Conservation (phyloP, 2,113 vertebrate genomes). For the Callopanchax toddi region DNA sequence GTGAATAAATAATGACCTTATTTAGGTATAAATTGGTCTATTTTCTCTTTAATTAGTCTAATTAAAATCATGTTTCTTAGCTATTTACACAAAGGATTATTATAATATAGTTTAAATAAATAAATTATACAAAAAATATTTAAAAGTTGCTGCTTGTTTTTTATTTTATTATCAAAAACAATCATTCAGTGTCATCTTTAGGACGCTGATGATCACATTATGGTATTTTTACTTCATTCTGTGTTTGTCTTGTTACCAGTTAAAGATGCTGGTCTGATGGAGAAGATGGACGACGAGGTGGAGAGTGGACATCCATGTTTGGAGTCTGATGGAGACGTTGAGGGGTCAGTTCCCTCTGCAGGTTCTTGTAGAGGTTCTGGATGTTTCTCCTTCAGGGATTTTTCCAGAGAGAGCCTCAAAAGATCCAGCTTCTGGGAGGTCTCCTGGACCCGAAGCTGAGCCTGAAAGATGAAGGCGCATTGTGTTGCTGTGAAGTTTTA, state of each 20-base stretch:
- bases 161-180: background rate
- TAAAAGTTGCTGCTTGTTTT: too few relatives aligned
- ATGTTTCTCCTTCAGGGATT: slow-evolving; percentile 39
- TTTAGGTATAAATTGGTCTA: too few relatives aligned
- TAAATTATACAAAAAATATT: too few relatives aligned
- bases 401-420: slow-evolving; percentile 60
- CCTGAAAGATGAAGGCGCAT: slow-evolving; percentile 44
- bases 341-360: background rate
- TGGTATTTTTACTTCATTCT: too few relatives aligned
- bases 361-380: slow-evolving; percentile 11
- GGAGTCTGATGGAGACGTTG: background rate
- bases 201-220: fast-evolving
- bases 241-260: slow-evolving; percentile 47
- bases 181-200: background rate
- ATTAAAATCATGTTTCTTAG: background rate
- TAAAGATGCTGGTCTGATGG: slow-evolving; percentile 61
- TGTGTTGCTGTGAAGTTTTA: too few relatives aligned
- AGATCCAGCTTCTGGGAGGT: slow-evolving; percentile 70
- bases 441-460: slow-evolving; percentile 57
- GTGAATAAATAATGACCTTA: too few relatives aligned
- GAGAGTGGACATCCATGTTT: slow-evolving; percentile 24
- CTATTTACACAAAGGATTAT: background rate
- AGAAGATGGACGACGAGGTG: slow-evolving; percentile 41
- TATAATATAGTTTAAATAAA: too few relatives aligned
- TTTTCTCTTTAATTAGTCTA: background rate